Percentiles rank a stretch among this genome's conserved stretches.
These are phyloP conservation scores for Vannuccia rotundouncinata DNA, from an alignment of 2,888 invertebrate genomes.

Conservation along the genomic window DNA sequence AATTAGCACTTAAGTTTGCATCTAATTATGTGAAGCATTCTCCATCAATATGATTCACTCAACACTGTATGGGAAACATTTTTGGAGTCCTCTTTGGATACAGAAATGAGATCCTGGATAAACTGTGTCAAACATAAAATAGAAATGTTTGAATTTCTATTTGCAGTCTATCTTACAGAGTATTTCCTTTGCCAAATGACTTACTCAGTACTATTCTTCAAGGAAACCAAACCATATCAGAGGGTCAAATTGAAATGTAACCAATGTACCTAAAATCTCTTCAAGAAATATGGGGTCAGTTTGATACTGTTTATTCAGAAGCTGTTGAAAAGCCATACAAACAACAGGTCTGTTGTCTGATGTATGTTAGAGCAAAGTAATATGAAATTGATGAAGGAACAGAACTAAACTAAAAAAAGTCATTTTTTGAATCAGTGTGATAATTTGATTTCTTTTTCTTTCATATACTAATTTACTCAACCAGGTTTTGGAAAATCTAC, in stretches of 20 bases:
- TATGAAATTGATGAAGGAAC: too few relatives aligned
- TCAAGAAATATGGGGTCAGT: slow-evolving; percentile 1
- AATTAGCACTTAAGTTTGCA: too few relatives aligned
- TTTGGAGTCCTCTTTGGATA: not conserved
- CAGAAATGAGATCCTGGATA: slow-evolving; percentile 35
- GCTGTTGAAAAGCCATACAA: not conserved
- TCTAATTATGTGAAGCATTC: slow-evolving; percentile 25
- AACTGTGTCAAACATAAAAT: slow-evolving; percentile 32
- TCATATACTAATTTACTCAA: too few relatives aligned
- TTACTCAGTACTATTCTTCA: slow-evolving; percentile 35
- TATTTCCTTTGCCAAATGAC: slow-evolving; percentile 21
- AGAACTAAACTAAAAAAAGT: too few relatives aligned
- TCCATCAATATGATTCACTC: slow-evolving; percentile 34
- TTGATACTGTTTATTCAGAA: slow-evolving; percentile 1
- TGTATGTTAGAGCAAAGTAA: too few relatives aligned
- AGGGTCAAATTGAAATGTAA: not conserved
- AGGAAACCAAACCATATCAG: not conserved
- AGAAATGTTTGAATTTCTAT: slow-evolving; percentile 35
- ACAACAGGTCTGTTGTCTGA: too few relatives aligned
- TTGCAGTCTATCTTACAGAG: slow-evolving; percentile 15
- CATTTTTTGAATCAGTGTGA: too few relatives aligned
- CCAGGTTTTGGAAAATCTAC: slow-evolving; percentile 9
- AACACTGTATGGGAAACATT: slow-evolving; percentile 25
- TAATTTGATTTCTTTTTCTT: too few relatives aligned
- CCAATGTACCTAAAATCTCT: not conserved